Evolutionary conservation across 1,140 invertebrate species (phyloP).

Genomic region (Tachypleus tridentatus): DNA sequence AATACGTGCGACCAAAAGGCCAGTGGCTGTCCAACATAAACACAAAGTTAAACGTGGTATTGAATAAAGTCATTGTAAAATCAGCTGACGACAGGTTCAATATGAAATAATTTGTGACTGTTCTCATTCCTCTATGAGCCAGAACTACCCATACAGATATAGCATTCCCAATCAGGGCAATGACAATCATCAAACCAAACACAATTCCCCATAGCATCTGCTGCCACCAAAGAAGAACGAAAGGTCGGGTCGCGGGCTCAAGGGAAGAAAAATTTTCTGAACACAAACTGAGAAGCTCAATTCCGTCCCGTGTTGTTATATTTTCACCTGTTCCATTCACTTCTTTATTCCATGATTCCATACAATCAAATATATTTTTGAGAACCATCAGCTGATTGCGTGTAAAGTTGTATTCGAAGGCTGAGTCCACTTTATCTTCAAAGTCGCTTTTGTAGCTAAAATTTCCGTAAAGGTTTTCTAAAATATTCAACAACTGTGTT

Average conservation of each 20-base stretch:
- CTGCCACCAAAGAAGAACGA: constrained; percentile 16
- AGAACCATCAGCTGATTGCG: too few relatives aligned
- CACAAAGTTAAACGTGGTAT: constrained; percentile 39
- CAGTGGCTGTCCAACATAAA: constrained; percentile 49
- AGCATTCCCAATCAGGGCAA: constrained; percentile 65
- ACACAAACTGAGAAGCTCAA: too few relatives aligned
- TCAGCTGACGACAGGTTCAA: constrained; percentile 31
- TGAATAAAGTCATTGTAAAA: constrained; percentile 35
- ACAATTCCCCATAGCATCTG: constrained; percentile 21
- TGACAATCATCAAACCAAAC: constrained; percentile 48
- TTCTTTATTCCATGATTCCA: too few relatives aligned
- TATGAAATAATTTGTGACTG: constrained; percentile 32
- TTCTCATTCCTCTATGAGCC: constrained; percentile 47
- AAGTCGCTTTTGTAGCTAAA: too few relatives aligned
- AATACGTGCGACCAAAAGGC: constrained; percentile 74
- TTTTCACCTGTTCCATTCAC: too few relatives aligned
- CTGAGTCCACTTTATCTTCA: too few relatives aligned
- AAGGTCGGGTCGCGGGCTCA: constrained; percentile 8
- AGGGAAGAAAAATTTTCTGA: neutral
- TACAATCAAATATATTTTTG: too few relatives aligned
- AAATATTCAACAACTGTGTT: too few relatives aligned
- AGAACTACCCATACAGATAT: constrained; percentile 83
- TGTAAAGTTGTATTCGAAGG: too few relatives aligned
- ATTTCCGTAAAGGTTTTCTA: too few relatives aligned
- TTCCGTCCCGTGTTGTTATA: too few relatives aligned